Conservation (phyloP, 1,140 invertebrate species). For the Aporrectodea caliginosa region DNA sequence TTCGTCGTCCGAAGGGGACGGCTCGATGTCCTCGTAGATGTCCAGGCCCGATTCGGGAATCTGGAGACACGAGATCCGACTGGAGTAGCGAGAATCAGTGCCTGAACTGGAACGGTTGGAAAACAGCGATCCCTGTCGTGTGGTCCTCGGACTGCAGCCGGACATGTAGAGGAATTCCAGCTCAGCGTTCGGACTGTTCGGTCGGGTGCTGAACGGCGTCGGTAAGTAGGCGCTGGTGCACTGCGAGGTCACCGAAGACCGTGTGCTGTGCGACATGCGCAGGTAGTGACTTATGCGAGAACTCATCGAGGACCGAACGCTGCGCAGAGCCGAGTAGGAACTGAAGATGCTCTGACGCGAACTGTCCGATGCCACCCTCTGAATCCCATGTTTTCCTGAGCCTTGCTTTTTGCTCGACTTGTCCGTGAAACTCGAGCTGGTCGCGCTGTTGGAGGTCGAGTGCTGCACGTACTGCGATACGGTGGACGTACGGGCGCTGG, state of each 20-base stretch:
- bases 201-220: background rate
- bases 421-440: background rate
- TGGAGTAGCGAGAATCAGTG: background rate
- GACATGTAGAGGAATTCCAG: background rate
- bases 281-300: constrained; percentile 1
- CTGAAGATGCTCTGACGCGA: background rate
- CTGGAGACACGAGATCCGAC: background rate
- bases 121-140: too few relatives aligned
- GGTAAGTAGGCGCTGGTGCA: background rate
- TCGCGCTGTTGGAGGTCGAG: background rate
- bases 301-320: constrained; percentile 9
- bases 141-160: background rate
- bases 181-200: background rate
- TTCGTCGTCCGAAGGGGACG: background rate
- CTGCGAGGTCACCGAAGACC: background rate
- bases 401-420: background rate
- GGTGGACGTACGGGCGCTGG: background rate
- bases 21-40: background rate
- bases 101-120: too few relatives aligned
- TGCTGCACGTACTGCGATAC: background rate
- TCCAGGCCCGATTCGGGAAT: background rate
- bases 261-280: background rate
- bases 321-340: constrained; percentile 6
- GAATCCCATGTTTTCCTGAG: background rate
- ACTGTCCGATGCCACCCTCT: background rate